Percentiles rank a stretch among this genome's conserved stretches.
Evolutionary conservation across 1,140 invertebrate genomes (phyloP).

Genomic region (Achroia grisella): DNA sequence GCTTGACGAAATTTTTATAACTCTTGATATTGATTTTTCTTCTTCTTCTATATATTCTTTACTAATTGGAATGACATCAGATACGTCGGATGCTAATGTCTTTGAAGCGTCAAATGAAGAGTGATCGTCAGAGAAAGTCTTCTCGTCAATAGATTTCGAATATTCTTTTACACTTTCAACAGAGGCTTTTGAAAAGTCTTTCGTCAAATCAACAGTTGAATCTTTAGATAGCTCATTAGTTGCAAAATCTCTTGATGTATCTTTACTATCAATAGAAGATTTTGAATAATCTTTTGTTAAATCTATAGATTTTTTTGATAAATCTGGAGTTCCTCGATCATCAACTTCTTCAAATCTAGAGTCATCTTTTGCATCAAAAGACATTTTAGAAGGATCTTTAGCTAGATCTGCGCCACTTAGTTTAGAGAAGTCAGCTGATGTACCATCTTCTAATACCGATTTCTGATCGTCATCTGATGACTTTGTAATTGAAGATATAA

Average conservation of each 20-base stretch:
- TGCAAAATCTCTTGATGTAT: slow-evolving; percentile 67
- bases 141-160: slow-evolving; percentile 63
- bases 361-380: slow-evolving; percentile 58
- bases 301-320: slow-evolving; percentile 64
- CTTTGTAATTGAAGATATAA: slow-evolving; percentile 59
- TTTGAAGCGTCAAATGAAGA: slow-evolving; percentile 62
- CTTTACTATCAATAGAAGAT: slow-evolving; percentile 67
- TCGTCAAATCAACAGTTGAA: slow-evolving; percentile 60
- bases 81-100: slow-evolving; percentile 60
- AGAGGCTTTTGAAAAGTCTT: slow-evolving; percentile 62
- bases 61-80: slow-evolving; percentile 51
- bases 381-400: slow-evolving; percentile 62
- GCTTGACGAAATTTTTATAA: slow-evolving; percentile 45
- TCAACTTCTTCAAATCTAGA: slow-evolving; percentile 46
- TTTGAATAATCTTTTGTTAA: slow-evolving; percentile 67
- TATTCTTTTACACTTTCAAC: slow-evolving; percentile 63
- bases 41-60: slow-evolving; percentile 56
- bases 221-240: slow-evolving; percentile 67
- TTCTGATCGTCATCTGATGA: slow-evolving; percentile 65
- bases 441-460: slow-evolving; percentile 58
- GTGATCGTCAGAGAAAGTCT: slow-evolving; percentile 66
- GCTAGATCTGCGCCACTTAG: slow-evolving; percentile 60
- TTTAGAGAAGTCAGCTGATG: slow-evolving; percentile 62
- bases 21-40: slow-evolving; percentile 46
- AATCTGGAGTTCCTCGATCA: slow-evolving; percentile 55